Evolutionary conservation across 2,797 vertebrate species (phyloP).

Genomic region (Peromyscus eremicus): DNA sequence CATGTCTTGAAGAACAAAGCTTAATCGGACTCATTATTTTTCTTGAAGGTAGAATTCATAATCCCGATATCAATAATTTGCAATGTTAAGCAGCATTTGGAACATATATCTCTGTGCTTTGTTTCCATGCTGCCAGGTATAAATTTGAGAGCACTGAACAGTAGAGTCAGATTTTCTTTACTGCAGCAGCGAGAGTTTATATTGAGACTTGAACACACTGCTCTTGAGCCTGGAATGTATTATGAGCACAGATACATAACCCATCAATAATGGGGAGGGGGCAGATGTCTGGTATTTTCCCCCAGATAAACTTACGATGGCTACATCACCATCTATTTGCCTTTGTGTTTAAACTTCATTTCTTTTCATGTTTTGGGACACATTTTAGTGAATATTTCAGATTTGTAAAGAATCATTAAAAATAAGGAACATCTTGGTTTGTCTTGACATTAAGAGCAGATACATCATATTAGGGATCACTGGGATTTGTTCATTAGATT

Average conservation of each 20-base stretch:
- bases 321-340: neutral
- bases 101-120: neutral
- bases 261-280: neutral
- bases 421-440: neutral
- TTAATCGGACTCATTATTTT: neutral
- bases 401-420: constrained; percentile 46
- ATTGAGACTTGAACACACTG: neutral
- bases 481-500: constrained; percentile 13
- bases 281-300: neutral
- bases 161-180: neutral
- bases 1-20: neutral
- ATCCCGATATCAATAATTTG: constrained; percentile 40
- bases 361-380: constrained; percentile 26
- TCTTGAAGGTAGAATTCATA: neutral
- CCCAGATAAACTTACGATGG: neutral
- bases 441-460: neutral
- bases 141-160: neutral
- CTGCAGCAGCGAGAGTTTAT: neutral
- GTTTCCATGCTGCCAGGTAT: neutral
- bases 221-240: neutral
- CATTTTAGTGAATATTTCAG: neutral
- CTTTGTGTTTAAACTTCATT: neutral
- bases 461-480: neutral
- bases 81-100: neutral
- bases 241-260: neutral